Percentiles rank a stretch among this genome's conserved stretches.
These are phyloP conservation scores for Scaptomyza flava DNA, from an alignment of 2,888 invertebrate species.

Conservation along the genomic window DNA sequence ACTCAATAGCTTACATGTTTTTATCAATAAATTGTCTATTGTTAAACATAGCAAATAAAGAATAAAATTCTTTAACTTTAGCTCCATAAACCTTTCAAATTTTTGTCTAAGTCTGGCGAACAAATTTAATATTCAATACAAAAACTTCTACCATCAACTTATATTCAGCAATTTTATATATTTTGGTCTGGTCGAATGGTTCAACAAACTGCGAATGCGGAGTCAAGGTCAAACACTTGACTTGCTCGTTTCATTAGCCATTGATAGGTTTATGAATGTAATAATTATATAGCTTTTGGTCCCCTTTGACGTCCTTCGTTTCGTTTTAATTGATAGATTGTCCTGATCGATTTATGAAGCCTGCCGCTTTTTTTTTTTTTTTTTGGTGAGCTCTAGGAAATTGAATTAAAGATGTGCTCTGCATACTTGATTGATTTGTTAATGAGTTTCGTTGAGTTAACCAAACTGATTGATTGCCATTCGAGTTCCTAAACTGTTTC, in stretches of 20 bases:
- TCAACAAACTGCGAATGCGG: neutral
- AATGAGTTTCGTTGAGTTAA: constrained; percentile 36
- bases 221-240: neutral
- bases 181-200: neutral
- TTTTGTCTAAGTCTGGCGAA: no score
- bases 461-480: constrained; percentile 36
- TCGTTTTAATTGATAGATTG: constrained; percentile 66
- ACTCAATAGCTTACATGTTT: no score
- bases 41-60: no score
- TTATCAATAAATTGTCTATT: no score
- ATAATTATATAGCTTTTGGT: constrained; percentile 41
- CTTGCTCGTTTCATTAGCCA: constrained; percentile 54
- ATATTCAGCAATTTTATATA: neutral
- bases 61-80: no score
- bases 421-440: constrained; percentile 53
- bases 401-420: constrained; percentile 44
- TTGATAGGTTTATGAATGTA: constrained; percentile 63
- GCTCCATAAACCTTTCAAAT: no score
- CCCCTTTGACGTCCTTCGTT: constrained; percentile 5
- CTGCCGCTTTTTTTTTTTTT: neutral
- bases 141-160: neutral
- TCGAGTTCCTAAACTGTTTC: constrained; percentile 1
- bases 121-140: neutral
- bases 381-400: constrained; percentile 1
- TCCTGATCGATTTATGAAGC: constrained; percentile 65